Evolutionary conservation across 1,140 invertebrate species (phyloP).

Genomic region (Pomacea maculata): DNA sequence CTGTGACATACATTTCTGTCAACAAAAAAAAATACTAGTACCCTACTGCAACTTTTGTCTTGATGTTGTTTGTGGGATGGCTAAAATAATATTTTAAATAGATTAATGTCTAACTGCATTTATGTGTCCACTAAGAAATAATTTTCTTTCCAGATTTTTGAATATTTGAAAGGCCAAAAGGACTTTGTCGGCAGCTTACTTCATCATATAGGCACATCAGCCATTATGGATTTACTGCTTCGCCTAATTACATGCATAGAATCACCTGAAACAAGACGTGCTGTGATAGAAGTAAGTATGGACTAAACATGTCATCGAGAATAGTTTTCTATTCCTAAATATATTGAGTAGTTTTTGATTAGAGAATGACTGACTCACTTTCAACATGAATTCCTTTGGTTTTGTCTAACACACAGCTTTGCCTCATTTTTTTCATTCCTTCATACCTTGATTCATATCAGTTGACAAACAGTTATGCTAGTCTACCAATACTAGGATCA

Average conservation of each 20-base stretch:
- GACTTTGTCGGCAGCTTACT: slow-evolving; percentile 87
- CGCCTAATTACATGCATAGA: slow-evolving; percentile 88
- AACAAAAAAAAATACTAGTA: no score
- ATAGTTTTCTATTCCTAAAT: no score
- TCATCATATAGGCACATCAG: slow-evolving; percentile 90
- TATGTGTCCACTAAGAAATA: background rate
- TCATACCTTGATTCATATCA: no score
- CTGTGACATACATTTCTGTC: no score
- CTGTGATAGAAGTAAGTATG: slow-evolving; percentile 81
- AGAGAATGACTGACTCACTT: no score
- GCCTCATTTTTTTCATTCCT: no score
- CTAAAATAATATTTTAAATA: background rate
- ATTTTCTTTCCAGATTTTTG: slow-evolving; percentile 81
- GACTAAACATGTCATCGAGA: background rate
- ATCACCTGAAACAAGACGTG: slow-evolving; percentile 78
- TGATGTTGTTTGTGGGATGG: no score
- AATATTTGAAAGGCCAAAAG: slow-evolving; percentile 86
- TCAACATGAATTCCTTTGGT: no score
- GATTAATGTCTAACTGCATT: slow-evolving; percentile 12
- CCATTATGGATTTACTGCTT: slow-evolving; percentile 92
- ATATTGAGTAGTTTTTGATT: no score
- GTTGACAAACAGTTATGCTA: background rate
- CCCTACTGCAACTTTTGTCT: no score
- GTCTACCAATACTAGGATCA: no score
- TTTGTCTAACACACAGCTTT: no score